Conservation (phyloP, 2,113 vertebrate species). For the Myotis davidii region DNA sequence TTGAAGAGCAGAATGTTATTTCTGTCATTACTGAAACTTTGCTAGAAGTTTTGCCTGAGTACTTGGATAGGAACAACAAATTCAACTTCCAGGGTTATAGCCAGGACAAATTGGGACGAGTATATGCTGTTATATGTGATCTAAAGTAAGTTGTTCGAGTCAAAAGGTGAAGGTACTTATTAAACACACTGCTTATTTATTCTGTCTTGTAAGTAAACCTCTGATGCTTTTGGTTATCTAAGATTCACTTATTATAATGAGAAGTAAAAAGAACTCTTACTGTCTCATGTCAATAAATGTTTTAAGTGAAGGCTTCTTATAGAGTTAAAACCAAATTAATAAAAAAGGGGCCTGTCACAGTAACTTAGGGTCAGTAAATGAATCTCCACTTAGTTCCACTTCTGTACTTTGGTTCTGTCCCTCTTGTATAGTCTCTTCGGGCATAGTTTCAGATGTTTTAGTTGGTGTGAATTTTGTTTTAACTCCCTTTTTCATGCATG, state of each 20-base stretch:
- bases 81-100: constrained; percentile 98
- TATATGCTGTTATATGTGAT: constrained; percentile 96
- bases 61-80: constrained; percentile 92
- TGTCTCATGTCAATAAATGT: background rate
- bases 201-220: constrained; percentile 36
- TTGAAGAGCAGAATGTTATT: constrained; percentile 95
- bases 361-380: background rate
- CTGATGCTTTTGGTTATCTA: constrained; percentile 39
- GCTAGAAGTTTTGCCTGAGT: constrained; percentile 93
- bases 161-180: constrained; percentile 49
- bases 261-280: constrained; percentile 12
- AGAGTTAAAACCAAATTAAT: constrained; percentile 13
- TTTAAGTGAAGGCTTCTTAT: constrained; percentile 12
- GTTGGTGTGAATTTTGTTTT: constrained; percentile 41
- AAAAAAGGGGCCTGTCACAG: background rate
- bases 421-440: background rate
- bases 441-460: background rate
- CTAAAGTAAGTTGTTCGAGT: constrained; percentile 89
- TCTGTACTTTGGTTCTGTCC: background rate
- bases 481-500: background rate
- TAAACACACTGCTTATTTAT: constrained; percentile 39
- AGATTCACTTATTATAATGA: background rate
- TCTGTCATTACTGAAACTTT: constrained; percentile 93
- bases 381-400: background rate
- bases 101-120: constrained; percentile 93